Percentiles rank a stretch among this genome's conserved stretches.
Evolutionary conservation across 1,140 invertebrate genomes (phyloP).

Genomic region (Acromyrmex heyeri): DNA sequence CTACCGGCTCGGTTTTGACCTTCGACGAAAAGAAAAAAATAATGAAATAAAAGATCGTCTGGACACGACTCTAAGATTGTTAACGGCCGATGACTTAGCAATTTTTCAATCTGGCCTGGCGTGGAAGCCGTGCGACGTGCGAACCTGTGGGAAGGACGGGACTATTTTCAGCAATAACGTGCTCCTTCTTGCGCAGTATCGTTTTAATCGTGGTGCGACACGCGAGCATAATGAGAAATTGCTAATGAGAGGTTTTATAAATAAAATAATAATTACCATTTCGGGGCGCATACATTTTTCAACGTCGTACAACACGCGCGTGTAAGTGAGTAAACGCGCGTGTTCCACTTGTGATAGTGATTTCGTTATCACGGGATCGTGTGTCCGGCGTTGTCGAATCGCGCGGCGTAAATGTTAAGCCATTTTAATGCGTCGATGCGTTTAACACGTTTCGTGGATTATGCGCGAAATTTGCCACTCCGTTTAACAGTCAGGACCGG

Average conservation of each 20-base stretch:
- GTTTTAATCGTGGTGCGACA: constrained; percentile 54
- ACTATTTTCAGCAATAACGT: constrained; percentile 36
- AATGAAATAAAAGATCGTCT: constrained; percentile 54
- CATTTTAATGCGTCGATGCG: constrained; percentile 58
- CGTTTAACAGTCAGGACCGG: constrained; percentile 58
- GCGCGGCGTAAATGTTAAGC: constrained; percentile 53
- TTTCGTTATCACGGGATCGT: constrained; percentile 34
- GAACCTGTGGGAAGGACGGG: constrained; percentile 66
- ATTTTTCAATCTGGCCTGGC: constrained; percentile 43
- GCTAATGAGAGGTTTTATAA: constrained; percentile 48
- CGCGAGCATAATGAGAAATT: constrained; percentile 55
- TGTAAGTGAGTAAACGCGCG: not conserved
- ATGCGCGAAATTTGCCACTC: constrained; percentile 57
- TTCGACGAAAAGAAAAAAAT: constrained; percentile 53
- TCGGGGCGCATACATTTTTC: not conserved
- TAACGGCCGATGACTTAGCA: constrained; percentile 73
- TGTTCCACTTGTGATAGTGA: not conserved
- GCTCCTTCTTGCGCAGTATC: constrained; percentile 36
- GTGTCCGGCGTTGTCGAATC: constrained; percentile 44
- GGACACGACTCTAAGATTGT: constrained; percentile 70
- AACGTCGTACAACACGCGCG: not conserved
- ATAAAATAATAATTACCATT: constrained; percentile 50
- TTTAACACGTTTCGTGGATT: constrained; percentile 60
- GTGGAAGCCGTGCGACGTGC: constrained; percentile 55
- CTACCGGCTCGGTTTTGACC: constrained; percentile 61